phyloP scores from a whole-genome alignment of 2,888 invertebrate genomes.

The Philonicus albiceps region DNA sequence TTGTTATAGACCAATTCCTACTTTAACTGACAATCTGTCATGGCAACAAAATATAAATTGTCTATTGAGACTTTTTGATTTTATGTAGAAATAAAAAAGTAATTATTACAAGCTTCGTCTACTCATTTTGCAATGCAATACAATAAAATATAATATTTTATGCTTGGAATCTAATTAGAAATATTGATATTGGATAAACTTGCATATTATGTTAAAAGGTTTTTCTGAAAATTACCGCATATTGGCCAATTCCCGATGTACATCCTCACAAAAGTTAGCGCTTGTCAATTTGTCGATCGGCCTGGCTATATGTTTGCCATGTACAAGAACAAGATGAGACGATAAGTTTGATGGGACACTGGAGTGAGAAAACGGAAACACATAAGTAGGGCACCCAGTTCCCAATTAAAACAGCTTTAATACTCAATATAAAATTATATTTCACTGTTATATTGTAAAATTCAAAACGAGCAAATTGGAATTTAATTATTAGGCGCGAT shows the following conservation, averaged over 20 bases:
- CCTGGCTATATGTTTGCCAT: conserved; percentile 52
- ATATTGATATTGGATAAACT: neutral
- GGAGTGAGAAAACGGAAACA: conserved; percentile 34
- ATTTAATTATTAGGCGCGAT: neutral
- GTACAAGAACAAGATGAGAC: conserved; percentile 55
- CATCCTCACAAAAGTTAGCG: conserved; percentile 53
- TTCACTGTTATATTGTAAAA: neutral
- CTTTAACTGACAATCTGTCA: too few species aligned
- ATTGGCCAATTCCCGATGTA: conserved; percentile 54
- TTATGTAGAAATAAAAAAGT: neutral
- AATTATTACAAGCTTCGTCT: too few species aligned
- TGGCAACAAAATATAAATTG: too few species aligned
- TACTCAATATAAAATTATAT: neutral
- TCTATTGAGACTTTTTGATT: neutral
- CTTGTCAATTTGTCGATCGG: conserved; percentile 52
- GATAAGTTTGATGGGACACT: conserved; percentile 45
- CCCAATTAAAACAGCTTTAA: neutral
- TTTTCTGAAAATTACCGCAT: conserved; percentile 50
- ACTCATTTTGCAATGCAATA: too few species aligned
- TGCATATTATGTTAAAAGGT: neutral
- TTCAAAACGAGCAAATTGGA: neutral
- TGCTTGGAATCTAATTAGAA: neutral
- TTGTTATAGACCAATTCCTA: too few species aligned
- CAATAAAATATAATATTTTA: neutral
- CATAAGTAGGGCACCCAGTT: neutral